phyloP scores from a whole-genome alignment of 2,113 vertebrate genomes.

The Sigmodon hispidus region DNA sequence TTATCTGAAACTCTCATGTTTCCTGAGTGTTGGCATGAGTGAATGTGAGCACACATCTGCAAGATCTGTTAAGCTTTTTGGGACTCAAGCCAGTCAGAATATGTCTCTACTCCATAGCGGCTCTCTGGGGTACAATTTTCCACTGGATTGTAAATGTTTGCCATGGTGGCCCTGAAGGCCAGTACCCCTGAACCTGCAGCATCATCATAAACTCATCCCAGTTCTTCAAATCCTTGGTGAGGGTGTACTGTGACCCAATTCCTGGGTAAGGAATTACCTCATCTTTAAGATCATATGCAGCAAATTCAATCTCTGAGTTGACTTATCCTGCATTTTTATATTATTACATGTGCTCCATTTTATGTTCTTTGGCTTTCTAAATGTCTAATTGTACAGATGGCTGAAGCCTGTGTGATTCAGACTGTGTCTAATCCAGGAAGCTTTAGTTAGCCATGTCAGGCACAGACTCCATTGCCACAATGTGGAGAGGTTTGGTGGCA shows the following conservation, averaged over 20 bases:
- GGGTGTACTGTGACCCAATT: neutral
- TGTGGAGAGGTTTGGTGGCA: neutral
- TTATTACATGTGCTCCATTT: neutral
- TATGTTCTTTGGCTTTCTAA: neutral
- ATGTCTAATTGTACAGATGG: neutral
- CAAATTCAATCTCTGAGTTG: neutral
- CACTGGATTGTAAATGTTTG: neutral
- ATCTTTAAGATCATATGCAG: neutral
- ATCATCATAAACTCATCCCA: neutral
- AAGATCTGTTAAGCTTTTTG: neutral
- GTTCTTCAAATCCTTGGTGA: neutral
- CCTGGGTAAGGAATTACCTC: neutral
- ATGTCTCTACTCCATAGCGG: neutral
- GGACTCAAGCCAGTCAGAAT: neutral
- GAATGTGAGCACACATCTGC: neutral
- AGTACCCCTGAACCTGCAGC: neutral
- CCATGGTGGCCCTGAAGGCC: neutral
- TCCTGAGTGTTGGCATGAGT: neutral
- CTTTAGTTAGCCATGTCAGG: neutral
- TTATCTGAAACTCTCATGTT: neutral
- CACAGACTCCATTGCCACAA: neutral
- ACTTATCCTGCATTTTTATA: neutral
- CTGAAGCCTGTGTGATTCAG: neutral
- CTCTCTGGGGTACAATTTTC: neutral
- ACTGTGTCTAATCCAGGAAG: neutral